Evolutionary conservation across 2,113 vertebrate species (phyloP).

Genomic region (Chelonoidis abingdonii): DNA sequence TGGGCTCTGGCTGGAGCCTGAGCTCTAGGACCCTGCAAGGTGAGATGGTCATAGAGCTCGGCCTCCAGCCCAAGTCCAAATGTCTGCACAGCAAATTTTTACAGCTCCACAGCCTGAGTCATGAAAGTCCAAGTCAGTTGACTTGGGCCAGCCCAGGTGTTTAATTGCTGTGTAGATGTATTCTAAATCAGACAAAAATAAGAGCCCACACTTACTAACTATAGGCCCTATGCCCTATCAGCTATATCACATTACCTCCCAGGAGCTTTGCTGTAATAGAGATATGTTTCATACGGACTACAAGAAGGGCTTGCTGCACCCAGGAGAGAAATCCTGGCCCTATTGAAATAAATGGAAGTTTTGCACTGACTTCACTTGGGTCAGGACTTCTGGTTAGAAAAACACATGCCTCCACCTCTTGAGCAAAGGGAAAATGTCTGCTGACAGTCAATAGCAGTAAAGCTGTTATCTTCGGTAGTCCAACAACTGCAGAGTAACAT

Average conservation of each 20-base stretch:
- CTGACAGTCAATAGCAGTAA: neutral
- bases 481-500: neutral
- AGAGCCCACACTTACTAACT: too few relatives aligned
- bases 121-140: too few relatives aligned
- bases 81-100: too few relatives aligned
- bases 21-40: too few relatives aligned
- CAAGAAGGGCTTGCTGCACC: neutral
- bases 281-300: neutral
- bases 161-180: too few relatives aligned
- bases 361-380: neutral
- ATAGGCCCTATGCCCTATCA: too few relatives aligned
- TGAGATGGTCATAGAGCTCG: too few relatives aligned
- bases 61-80: too few relatives aligned
- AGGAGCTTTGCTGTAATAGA: neutral
- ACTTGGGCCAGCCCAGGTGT: too few relatives aligned
- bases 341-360: neutral
- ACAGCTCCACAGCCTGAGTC: too few relatives aligned
- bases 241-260: neutral
- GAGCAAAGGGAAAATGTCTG: neutral
- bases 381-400: neutral
- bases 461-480: neutral
- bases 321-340: neutral
- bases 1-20: too few relatives aligned
- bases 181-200: too few relatives aligned
- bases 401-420: neutral